Percentiles rank a stretch among this genome's conserved stretches.
Evolutionary conservation across 2,797 vertebrate species (phyloP).

Genomic region (Gambusia yucatana): DNA sequence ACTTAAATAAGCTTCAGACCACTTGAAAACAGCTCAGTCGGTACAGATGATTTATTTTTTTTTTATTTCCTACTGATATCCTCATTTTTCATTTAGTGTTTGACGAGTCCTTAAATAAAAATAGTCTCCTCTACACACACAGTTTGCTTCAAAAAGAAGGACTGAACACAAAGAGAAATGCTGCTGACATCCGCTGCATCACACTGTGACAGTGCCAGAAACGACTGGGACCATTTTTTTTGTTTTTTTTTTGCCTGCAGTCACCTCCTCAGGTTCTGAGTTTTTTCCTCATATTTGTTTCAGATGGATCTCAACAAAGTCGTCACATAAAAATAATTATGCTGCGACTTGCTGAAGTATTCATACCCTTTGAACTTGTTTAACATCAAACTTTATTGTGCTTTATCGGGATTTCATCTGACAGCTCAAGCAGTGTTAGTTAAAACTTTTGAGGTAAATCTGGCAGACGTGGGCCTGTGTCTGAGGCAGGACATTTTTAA

Average conservation of each 20-base stretch:
- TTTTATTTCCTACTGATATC: neutral
- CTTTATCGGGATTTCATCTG: neutral
- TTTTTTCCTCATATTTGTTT: slow-evolving; percentile 19
- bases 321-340: slow-evolving; percentile 16
- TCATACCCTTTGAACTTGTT: neutral
- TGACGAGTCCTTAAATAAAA: slow-evolving; percentile 9
- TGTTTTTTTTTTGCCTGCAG: neutral
- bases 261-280: slow-evolving; percentile 13
- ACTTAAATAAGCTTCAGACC: slow-evolving; percentile 5
- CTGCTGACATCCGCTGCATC: slow-evolving; percentile 16
- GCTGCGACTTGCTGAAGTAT: neutral
- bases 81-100: slow-evolving; percentile 2
- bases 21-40: neutral
- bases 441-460: too few species aligned
- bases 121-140: neutral
- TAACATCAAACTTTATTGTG: neutral
- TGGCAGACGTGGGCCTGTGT: too few species aligned
- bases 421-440: neutral
- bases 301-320: slow-evolving; percentile 34
- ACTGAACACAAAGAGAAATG: slow-evolving; percentile 2
- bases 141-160: slow-evolving; percentile 25
- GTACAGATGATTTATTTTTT: neutral
- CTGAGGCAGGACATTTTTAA: too few species aligned
- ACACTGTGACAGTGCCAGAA: slow-evolving; percentile 22
- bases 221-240: slow-evolving; percentile 13